phyloP scores from a whole-genome alignment of 2,113 vertebrate genomes.

The Drymodes brunneopygia region DNA sequence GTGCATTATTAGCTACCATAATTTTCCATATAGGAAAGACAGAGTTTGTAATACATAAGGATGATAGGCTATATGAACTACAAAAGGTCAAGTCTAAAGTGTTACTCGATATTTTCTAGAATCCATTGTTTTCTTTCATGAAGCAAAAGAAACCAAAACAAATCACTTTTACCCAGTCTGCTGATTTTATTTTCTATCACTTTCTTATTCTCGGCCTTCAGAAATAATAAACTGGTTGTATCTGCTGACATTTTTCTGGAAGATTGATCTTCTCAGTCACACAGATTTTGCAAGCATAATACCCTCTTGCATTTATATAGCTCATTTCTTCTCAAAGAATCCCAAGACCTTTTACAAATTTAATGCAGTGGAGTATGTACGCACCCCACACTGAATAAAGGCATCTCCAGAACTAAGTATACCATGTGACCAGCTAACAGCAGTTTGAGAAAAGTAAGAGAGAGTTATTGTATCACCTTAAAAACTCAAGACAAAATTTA shows the following conservation, averaged over 20 bases:
- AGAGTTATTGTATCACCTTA: not conserved
- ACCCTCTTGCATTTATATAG: slow-evolving; percentile 48
- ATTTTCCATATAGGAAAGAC: not conserved
- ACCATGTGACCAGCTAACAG: not conserved
- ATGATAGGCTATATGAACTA: not conserved
- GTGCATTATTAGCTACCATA: not conserved
- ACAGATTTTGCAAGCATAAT: slow-evolving; percentile 33
- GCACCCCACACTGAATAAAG: not conserved
- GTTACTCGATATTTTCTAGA: slow-evolving; percentile 3
- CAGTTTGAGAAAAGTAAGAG: not conserved
- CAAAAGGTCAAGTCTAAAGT: slow-evolving; percentile 27
- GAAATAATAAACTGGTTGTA: slow-evolving; percentile 46
- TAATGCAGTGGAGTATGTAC: not conserved
- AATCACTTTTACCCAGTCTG: slow-evolving; percentile 22
- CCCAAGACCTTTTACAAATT: slow-evolving; percentile 8
- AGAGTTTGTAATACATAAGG: not conserved
- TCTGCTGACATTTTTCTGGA: slow-evolving; percentile 48
- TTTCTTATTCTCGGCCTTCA: not conserved
- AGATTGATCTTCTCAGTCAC: slow-evolving; percentile 43
- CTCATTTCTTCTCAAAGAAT: slow-evolving; percentile 34
- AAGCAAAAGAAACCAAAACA: not conserved
- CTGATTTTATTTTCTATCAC: slow-evolving; percentile 39
- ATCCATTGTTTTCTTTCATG: not conserved
- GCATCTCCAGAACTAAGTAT: not conserved
- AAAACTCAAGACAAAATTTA: not conserved